These are phyloP conservation scores for Hirtodrosophila cameraria DNA, from an alignment of 2,888 invertebrate genomes.

Conservation along the genomic window DNA sequence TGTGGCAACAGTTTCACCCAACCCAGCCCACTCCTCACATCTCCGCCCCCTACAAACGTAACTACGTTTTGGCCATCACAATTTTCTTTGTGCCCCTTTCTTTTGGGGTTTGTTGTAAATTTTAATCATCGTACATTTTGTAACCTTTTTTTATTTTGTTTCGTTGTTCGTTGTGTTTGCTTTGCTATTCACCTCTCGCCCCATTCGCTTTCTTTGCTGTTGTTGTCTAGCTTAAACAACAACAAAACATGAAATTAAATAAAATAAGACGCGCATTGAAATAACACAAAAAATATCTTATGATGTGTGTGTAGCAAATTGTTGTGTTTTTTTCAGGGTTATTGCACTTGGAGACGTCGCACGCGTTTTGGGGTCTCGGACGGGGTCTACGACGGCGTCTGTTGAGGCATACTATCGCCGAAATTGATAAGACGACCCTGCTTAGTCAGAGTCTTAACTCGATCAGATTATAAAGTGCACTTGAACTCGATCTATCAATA, in stretches of 20 bases:
- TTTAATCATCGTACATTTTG: slow-evolving; percentile 67
- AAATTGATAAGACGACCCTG: slow-evolving; percentile 36
- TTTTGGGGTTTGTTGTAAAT: slow-evolving; percentile 33
- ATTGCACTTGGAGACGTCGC: slow-evolving; percentile 50
- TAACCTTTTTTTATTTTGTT: slow-evolving; percentile 39
- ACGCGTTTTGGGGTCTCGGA: slow-evolving; percentile 10
- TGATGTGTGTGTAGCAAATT: slow-evolving; percentile 26
- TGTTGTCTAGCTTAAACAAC: slow-evolving; percentile 8
- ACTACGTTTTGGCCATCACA: slow-evolving; percentile 15
- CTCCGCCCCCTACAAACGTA: background rate
- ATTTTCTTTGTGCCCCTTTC: slow-evolving; percentile 51
- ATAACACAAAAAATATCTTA: slow-evolving; percentile 29
- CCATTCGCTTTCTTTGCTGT: slow-evolving; percentile 56
- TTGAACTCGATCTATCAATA: slow-evolving; percentile 23
- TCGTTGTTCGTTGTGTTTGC: slow-evolving; percentile 6
- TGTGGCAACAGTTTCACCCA: slow-evolving; percentile 15
- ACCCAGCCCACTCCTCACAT: background rate
- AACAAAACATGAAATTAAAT: slow-evolving; percentile 12
- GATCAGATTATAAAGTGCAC: slow-evolving; percentile 21
- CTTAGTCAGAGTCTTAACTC: slow-evolving; percentile 27
- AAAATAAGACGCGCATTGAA: slow-evolving; percentile 22
- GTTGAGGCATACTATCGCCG: slow-evolving; percentile 12
- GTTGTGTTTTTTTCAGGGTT: slow-evolving; percentile 61
- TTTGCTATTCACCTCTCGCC: slow-evolving; percentile 41
- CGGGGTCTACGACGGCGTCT: background rate